Evolutionary conservation across 1,140 invertebrate genomes (phyloP).

Genomic region (Pantala flavescens): DNA sequence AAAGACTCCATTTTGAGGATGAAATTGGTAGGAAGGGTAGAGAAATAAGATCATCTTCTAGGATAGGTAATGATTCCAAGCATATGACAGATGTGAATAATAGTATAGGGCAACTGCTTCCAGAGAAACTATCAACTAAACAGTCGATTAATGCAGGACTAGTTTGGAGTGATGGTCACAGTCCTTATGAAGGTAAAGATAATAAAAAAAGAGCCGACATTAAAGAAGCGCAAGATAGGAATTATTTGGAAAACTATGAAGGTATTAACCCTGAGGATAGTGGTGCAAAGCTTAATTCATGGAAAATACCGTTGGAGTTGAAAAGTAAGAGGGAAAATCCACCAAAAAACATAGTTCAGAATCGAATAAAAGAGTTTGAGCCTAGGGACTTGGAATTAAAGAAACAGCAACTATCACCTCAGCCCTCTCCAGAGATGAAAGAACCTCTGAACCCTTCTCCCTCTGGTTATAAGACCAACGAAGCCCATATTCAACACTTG

Average conservation of each 20-base stretch:
- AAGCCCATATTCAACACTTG: constrained; percentile 34
- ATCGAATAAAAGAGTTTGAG: constrained; percentile 42
- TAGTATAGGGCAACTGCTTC: too few species aligned
- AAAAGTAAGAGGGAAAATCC: constrained; percentile 26
- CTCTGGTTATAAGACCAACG: constrained; percentile 32
- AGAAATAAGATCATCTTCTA: neutral
- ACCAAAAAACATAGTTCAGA: constrained; percentile 40
- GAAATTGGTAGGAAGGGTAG: neutral
- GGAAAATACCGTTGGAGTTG: neutral
- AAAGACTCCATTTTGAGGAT: constrained; percentile 2
- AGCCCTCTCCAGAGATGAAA: constrained; percentile 31
- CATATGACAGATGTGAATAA: too few species aligned
- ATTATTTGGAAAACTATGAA: too few species aligned
- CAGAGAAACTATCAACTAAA: too few species aligned
- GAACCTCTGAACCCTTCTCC: constrained; percentile 37
- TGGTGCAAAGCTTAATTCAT: neutral
- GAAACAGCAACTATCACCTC: constrained; percentile 25
- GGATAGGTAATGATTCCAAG: neutral
- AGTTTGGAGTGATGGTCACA: too few species aligned
- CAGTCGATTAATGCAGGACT: too few species aligned
- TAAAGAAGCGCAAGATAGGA: too few species aligned
- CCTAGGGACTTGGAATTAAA: constrained; percentile 23
- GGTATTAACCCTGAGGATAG: neutral
- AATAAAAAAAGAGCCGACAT: too few species aligned
- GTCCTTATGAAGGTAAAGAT: too few species aligned